phyloP scores from a whole-genome alignment of 1,140 invertebrate genomes.

The Aethina tumida region DNA sequence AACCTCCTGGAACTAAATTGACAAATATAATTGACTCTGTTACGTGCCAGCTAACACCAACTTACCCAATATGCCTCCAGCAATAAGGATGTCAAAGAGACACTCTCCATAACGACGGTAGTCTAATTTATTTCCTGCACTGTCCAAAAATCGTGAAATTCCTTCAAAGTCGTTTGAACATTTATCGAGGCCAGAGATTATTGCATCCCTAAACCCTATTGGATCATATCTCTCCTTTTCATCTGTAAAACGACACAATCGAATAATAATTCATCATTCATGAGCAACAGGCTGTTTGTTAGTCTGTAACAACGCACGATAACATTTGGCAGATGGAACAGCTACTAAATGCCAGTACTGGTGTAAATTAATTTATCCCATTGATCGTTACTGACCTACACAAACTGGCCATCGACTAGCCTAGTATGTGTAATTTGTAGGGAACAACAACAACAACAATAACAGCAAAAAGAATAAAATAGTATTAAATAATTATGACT shows the following conservation, averaged over 20 bases:
- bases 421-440: too few relatives aligned
- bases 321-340: too few relatives aligned
- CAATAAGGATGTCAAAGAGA: slow-evolving; percentile 95
- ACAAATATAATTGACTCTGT: slow-evolving; percentile 3
- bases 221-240: slow-evolving; percentile 99
- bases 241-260: slow-evolving; percentile 53
- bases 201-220: slow-evolving; percentile 90
- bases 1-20: slow-evolving; percentile 78
- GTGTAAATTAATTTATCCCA: too few relatives aligned
- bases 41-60: slow-evolving; percentile 5
- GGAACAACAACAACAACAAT: too few relatives aligned
- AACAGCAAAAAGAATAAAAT: too few relatives aligned
- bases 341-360: too few relatives aligned
- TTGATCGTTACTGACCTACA: too few relatives aligned
- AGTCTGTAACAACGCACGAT: too few relatives aligned
- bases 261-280: too few relatives aligned
- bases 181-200: slow-evolving; percentile 88
- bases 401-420: too few relatives aligned
- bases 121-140: slow-evolving; percentile 89
- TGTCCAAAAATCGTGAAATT: slow-evolving; percentile 88
- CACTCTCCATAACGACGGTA: slow-evolving; percentile 96
- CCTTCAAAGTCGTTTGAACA: slow-evolving; percentile 84
- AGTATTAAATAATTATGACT: too few relatives aligned
- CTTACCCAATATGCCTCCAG: slow-evolving; percentile 71
- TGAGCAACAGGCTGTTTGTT: too few relatives aligned